These are phyloP conservation scores for Dunckerocampus dactyliophorus DNA, from an alignment of 2,113 vertebrate species.

Conservation along the genomic window DNA sequence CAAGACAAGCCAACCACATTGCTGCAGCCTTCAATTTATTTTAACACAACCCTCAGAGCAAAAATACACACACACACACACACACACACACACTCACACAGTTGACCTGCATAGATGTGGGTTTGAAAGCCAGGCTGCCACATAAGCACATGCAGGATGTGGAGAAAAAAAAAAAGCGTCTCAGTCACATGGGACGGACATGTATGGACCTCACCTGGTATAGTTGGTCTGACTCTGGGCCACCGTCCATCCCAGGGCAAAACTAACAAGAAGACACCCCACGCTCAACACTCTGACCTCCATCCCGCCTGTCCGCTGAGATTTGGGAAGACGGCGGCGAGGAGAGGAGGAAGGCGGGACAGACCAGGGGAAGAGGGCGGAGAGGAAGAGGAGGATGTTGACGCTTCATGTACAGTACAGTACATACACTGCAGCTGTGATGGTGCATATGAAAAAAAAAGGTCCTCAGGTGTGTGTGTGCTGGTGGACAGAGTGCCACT, in stretches of 20 bases:
- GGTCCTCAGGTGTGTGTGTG: constrained; percentile 13
- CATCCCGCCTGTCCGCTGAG: constrained; percentile 56
- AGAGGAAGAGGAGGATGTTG: neutral
- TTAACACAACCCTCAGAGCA: neutral
- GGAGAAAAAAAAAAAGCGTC: neutral
- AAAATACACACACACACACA: neutral
- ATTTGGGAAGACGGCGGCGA: constrained; percentile 39
- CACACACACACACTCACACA: constrained; percentile 1
- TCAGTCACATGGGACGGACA: neutral
- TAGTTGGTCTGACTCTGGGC: constrained; percentile 67
- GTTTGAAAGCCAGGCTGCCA: constrained; percentile 32
- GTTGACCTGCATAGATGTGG: constrained; percentile 22
- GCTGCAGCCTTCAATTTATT: constrained; percentile 38
- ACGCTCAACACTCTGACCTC: constrained; percentile 53
- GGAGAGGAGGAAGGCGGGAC: constrained; percentile 25
- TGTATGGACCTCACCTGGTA: constrained; percentile 56
- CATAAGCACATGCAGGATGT: constrained; percentile 32
- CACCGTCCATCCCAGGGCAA: constrained; percentile 56
- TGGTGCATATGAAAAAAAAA: neutral
- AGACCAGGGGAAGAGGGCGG: constrained; percentile 6
- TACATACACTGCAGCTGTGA: neutral
- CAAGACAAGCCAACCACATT: constrained; percentile 32
- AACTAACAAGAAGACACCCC: constrained; percentile 43
- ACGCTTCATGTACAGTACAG: neutral
- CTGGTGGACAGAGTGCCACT: constrained; percentile 15